A percentile compares a stretch with the other conserved stretches of the same genome.
phyloP scores from a whole-genome alignment of 2,888 invertebrate genomes.

The Zygogramma bicolorata region DNA sequence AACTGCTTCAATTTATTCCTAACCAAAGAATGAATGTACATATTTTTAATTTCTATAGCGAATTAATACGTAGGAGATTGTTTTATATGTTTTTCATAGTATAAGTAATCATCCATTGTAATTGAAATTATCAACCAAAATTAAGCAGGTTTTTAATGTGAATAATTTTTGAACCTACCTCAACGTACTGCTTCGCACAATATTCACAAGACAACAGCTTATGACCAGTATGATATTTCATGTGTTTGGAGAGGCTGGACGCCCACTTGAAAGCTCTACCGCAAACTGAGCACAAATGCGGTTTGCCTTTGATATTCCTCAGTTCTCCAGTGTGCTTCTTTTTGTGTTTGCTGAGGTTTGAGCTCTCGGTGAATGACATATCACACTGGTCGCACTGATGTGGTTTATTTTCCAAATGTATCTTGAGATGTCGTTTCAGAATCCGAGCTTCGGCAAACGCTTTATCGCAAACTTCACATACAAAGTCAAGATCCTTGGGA shows the following conservation, averaged over 20 bases:
- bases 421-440: slow-evolving; percentile 67
- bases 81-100: too few species aligned
- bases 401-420: slow-evolving; percentile 67
- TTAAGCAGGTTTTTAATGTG: too few species aligned
- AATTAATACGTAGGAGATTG: too few species aligned
- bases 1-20: too few species aligned
- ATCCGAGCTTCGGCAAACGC: slow-evolving; percentile 65
- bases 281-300: slow-evolving; percentile 67
- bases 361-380: slow-evolving; percentile 69
- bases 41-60: too few species aligned
- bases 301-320: slow-evolving; percentile 66
- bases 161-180: slow-evolving; percentile 58
- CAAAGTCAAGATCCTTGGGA: slow-evolving; percentile 63
- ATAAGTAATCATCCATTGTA: too few species aligned
- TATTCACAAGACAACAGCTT: slow-evolving; percentile 66
- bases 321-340: slow-evolving; percentile 69
- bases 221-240: slow-evolving; percentile 69
- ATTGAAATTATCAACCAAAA: too few species aligned
- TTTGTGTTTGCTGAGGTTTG: slow-evolving; percentile 68
- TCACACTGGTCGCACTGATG: slow-evolving; percentile 68
- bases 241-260: slow-evolving; percentile 68
- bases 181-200: slow-evolving; percentile 68
- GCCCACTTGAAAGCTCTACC: slow-evolving; percentile 69
- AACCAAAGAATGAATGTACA: too few species aligned
- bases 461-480: slow-evolving; percentile 65